Evolutionary conservation across 2,888 invertebrate species (phyloP), one percentile per base, ranked within the genome.

Genomic region (Chymomyza amoena): DNA sequence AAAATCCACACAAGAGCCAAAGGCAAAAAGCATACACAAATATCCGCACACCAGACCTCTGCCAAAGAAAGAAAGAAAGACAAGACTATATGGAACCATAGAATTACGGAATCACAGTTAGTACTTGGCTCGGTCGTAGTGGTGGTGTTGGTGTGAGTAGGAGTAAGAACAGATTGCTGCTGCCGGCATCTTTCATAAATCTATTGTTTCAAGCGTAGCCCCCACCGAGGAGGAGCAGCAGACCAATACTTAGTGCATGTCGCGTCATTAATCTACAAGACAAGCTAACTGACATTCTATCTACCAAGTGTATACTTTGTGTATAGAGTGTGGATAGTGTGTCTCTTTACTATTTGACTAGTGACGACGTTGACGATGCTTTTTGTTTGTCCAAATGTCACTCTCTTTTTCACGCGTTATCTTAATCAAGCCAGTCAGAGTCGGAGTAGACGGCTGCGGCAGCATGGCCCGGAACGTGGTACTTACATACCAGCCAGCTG

Each of bases 1-100:
- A 83, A 85, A 85, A 85, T 85, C 88, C 79, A 84, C 83, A 84
- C 39, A 45, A 84, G 81, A 77, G 84, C 65, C 68, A 45, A 45
- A 45, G 39, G 39, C 39, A 45, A 45, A 45, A 45, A 13, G 39
- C 4, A 45, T 45, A 45, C 39, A 45, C 39, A 45, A 13, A 45
- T 25, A 25, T 36, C 36, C 36, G 39, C 39, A 45, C 39, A 45
- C 6, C 39, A 45, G 39, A 45, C 13, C 10, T 2, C n/a, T 13
- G 13, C 39, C 39, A 6, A 32, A 32, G 32, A 32, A 32, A 32
- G 7, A 32, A 32, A 32, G n/a, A n/a, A n/a, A n/a, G n/a, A n/a
- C n/a, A n/a, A n/a, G 13, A 45, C 10, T 45, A 45, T 45, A 45
- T 45, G 39, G 39, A 45, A 45, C 39, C 39, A 45, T 45, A 45